Base-by-base conservation (phyloP, 2,888 invertebrate genomes). In the Cyrtodaria siliqua region DNA sequence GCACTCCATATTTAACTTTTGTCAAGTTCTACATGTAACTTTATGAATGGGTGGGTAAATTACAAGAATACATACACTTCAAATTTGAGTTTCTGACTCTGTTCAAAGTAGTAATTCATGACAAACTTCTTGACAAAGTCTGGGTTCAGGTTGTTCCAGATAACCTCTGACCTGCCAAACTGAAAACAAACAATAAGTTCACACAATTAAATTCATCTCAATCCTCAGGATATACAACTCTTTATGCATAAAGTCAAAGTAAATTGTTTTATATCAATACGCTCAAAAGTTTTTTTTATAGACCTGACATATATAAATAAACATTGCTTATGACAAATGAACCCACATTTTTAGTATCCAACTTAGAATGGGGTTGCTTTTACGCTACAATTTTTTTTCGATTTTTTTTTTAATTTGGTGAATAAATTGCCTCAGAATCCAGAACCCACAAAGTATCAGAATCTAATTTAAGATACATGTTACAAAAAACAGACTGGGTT, bases 61-160 rank as follows among this genome's bases (percentile, higher is more conserved):
- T n/a, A 16, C 16, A 44, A 20, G 9, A 18, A 20, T 61, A 86
- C 91, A 88, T 83, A 92, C 91, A 92, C 83, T 86, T 92, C 92
- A 87, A 92, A 91, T 63, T 89, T 91, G 2, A 92, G 83, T 73
- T 91, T 91, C 83, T 92, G 92, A 26, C 88, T 85, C 78, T 92
- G 90, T 79, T 92, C 92, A 88, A 92, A 92, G 80, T 85, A 91
- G 64, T 91, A 92, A 56, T 92, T 89, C 71, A 92, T 81, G 16
- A 90, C 84, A 86, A 92, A 92, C 76, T 92, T 92, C 79, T 91
- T 94, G 1, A 93, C 94, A 93, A 95, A 95, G 42, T 92, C 93
- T 24, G 95, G 95, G 89, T 95, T 94, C 68, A 94, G 85, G 63
- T 94, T 94, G 84, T 94, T 94, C 90, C 93, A 94, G 49, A 94